Conservation (phyloP, 1,140 invertebrate genomes). For the Cotesia glomerata region DNA sequence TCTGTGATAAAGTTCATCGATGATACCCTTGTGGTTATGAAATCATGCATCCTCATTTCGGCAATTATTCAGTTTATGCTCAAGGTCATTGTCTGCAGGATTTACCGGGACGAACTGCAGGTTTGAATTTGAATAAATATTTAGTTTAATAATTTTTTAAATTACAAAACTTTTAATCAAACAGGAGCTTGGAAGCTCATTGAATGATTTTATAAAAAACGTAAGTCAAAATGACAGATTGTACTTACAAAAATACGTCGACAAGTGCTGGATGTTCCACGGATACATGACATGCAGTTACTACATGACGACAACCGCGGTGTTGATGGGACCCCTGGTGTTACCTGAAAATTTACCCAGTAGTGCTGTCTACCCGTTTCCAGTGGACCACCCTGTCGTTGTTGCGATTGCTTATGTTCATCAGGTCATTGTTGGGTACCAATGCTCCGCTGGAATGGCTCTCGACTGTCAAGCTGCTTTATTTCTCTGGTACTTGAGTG, state of each 20-base stretch:
- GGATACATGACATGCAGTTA: conserved; percentile 13
- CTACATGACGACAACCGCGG: background rate
- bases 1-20: background rate
- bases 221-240: background rate
- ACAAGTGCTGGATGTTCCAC: conserved; percentile 11
- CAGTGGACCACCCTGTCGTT: conserved; percentile 14
- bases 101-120: background rate
- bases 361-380: conserved; percentile 37
- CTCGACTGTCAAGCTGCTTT: conserved; percentile 35
- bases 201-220: background rate
- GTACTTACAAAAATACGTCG: conserved; percentile 3
- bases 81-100: background rate
- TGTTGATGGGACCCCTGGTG: conserved; percentile 29
- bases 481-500: conserved; percentile 38
- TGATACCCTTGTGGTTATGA: background rate
- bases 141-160: background rate
- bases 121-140: background rate
- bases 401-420: conserved; percentile 31
- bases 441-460: conserved; percentile 26
- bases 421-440: conserved; percentile 33
- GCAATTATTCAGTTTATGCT: background rate
- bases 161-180: too few relatives aligned
- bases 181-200: background rate
- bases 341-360: conserved; percentile 34
- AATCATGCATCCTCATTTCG: background rate